Conservation (phyloP, 2,888 invertebrate genomes). For the Ashinkailepas kermadecensis region DNA sequence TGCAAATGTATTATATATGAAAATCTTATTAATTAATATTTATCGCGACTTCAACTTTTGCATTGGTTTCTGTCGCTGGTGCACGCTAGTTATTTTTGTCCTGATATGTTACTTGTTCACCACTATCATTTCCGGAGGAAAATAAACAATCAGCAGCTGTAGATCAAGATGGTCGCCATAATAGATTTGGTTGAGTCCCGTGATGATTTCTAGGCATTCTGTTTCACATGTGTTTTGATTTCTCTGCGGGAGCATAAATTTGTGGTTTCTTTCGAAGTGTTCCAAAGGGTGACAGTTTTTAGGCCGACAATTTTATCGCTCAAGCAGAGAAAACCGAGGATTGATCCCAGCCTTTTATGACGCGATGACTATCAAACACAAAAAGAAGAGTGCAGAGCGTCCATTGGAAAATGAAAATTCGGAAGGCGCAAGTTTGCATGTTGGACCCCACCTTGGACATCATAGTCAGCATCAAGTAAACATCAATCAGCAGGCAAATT, state of each 20-base stretch:
- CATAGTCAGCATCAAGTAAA: slow-evolving; percentile 2
- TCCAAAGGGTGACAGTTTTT: no score
- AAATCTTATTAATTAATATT: no score
- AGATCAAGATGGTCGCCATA: neutral
- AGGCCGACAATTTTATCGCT: no score
- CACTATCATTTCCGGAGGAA: neutral
- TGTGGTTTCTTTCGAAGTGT: no score
- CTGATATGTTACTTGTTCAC: neutral
- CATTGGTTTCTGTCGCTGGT: no score
- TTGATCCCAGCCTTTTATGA: neutral
- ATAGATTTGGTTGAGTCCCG: no score
- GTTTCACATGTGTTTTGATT: no score
- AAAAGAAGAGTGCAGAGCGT: slow-evolving; percentile 21
- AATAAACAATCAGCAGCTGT: slow-evolving; percentile 20
- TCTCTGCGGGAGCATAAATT: no score
- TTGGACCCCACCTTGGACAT: neutral
- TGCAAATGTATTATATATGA: no score
- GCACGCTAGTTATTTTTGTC: neutral
- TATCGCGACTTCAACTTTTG: no score
- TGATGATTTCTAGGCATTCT: no score
- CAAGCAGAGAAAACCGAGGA: no score
- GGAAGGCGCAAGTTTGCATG: neutral
- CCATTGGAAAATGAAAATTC: slow-evolving; percentile 5
- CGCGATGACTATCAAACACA: slow-evolving; percentile 18
- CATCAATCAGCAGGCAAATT: neutral